Evolutionary conservation across 1,140 invertebrate genomes (phyloP).

Genomic region (Acromyrmex charruanus): DNA sequence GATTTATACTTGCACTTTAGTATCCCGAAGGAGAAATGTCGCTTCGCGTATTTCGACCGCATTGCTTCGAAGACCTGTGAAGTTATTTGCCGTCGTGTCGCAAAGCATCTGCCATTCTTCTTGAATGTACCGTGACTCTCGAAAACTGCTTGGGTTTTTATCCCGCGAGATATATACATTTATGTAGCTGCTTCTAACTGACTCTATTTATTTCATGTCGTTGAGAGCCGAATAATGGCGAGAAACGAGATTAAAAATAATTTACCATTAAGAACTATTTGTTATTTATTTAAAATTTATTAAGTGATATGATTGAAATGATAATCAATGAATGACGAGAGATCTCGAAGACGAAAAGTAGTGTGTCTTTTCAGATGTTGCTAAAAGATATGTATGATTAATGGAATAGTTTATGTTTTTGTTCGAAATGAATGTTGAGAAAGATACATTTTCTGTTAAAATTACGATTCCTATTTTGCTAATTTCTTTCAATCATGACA

Average conservation of each 20-base stretch:
- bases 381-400: neutral
- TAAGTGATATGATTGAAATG: neutral
- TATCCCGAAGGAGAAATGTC: neutral
- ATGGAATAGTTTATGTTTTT: neutral
- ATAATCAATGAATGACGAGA: conserved; percentile 28
- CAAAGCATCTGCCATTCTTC: conserved; percentile 17
- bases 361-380: neutral
- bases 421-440: neutral
- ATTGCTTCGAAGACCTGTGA: neutral
- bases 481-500: neutral
- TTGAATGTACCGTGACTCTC: neutral
- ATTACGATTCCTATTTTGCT: neutral
- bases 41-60: neutral
- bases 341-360: neutral
- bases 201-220: conserved; percentile 10
- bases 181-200: neutral
- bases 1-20: conserved; percentile 36
- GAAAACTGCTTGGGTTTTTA: neutral
- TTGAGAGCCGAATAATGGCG: neutral
- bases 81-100: conserved; percentile 1
- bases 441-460: neutral
- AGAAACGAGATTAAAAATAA: conserved; percentile 34
- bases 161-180: neutral
- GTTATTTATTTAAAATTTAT: neutral
- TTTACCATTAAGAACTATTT: neutral